phyloP scores from a whole-genome alignment of 2,888 invertebrate genomes.

The Dasysyrphus albostriatus region DNA sequence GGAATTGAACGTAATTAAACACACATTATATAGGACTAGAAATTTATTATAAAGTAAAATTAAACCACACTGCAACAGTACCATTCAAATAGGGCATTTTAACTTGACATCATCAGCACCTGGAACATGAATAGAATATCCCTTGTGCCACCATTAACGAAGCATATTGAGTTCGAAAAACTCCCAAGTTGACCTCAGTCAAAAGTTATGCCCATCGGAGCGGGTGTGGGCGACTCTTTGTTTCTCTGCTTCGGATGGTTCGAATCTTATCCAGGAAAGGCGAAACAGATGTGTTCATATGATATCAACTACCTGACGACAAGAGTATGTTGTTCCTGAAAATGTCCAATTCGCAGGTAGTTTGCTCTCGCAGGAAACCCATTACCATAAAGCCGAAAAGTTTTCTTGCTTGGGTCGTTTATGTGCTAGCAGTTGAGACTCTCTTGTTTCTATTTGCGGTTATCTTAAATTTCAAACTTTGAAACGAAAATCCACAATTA shows the following conservation, averaged over 20 bases:
- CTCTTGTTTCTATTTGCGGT: constrained; percentile 13
- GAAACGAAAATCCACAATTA: background rate
- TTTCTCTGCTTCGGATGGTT: constrained; percentile 1
- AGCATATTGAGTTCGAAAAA: constrained; percentile 20
- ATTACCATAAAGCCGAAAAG: constrained; percentile 12
- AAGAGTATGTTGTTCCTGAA: constrained; percentile 8
- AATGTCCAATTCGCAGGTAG: constrained; percentile 23
- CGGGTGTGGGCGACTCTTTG: constrained; percentile 25
- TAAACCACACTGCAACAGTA: constrained; percentile 21
- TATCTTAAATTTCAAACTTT: constrained; percentile 11
- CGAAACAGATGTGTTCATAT: background rate
- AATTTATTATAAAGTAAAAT: constrained; percentile 30
- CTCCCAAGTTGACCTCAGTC: constrained; percentile 21
- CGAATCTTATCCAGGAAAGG: background rate
- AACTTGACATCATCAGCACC: background rate
- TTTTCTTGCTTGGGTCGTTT: background rate
- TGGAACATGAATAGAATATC: background rate
- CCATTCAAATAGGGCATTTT: constrained; percentile 16
- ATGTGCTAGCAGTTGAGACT: background rate
- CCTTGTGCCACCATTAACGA: background rate
- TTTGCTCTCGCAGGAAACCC: constrained; percentile 5
- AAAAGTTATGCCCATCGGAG: constrained; percentile 5
- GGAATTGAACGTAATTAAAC: constrained; percentile 1
- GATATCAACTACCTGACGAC: background rate
- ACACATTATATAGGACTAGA: constrained; percentile 7